A percentile compares a stretch with the other conserved stretches of the same genome.
Conservation (phyloP, 2,888 invertebrate genomes). For the Athripsodes cinereus region DNA sequence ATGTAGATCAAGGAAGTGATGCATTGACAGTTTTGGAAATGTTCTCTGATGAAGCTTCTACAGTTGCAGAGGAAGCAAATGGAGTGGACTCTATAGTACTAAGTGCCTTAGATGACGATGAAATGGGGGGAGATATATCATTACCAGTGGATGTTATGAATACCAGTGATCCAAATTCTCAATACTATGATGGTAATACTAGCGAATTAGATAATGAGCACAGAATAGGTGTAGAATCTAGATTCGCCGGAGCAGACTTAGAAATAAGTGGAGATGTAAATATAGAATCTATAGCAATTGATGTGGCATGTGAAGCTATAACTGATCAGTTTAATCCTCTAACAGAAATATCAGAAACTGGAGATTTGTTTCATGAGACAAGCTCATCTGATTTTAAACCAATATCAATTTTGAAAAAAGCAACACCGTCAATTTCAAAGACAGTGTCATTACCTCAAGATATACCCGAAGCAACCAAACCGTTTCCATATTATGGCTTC, state of each 20-base stretch:
- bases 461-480: slow-evolving; percentile 36
- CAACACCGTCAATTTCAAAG: background rate
- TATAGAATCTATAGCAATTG: slow-evolving; percentile 5
- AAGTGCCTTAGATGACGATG: slow-evolving; percentile 4
- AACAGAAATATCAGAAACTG: background rate
- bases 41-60: slow-evolving; percentile 5
- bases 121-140: too few species aligned
- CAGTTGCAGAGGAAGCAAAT: background rate
- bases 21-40: slow-evolving; percentile 14
- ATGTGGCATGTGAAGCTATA: background rate
- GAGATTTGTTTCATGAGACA: background rate
- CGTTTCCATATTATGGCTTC: slow-evolving; percentile 29
- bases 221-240: too few species aligned
- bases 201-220: too few species aligned
- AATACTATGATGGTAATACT: too few species aligned
- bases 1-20: slow-evolving; percentile 14
- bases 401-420: slow-evolving; percentile 22
- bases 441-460: slow-evolving; percentile 38
- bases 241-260: too few species aligned
- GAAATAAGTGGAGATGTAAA: background rate
- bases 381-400: slow-evolving; percentile 10
- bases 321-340: background rate
- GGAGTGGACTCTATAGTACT: background rate
- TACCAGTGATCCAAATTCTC: too few species aligned
- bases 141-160: too few species aligned